phyloP scores from a whole-genome alignment of 2,113 vertebrate species.

The Noturus placidus region DNA sequence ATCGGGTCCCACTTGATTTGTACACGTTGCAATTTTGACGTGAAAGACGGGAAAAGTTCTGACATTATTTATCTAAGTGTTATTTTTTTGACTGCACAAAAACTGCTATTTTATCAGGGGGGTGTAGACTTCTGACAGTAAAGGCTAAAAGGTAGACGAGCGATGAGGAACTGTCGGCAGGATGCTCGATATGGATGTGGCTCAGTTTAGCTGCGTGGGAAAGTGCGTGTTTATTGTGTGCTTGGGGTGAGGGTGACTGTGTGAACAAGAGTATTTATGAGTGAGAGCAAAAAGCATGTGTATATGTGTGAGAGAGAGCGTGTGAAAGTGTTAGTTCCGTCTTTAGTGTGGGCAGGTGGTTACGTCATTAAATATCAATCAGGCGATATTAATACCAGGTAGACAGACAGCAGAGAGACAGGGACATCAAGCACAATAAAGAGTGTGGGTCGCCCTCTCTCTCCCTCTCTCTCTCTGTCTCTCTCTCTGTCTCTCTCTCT shows the following conservation, averaged over 20 bases:
- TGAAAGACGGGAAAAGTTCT: too few species aligned
- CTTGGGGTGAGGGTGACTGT: background rate
- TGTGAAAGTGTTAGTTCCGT: constrained; percentile 24
- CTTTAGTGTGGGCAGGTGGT: constrained; percentile 6
- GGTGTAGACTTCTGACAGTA: background rate
- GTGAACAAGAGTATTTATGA: constrained; percentile 30
- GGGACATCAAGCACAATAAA: background rate
- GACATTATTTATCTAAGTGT: too few species aligned
- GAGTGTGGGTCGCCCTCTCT: background rate
- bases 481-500: too few species aligned
- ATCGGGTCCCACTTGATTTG: too few species aligned
- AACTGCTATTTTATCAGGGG: too few species aligned
- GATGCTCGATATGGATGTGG: constrained; percentile 17
- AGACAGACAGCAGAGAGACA: background rate
- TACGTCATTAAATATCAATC: constrained; percentile 40
- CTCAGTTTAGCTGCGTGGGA: constrained; percentile 38
- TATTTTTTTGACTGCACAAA: too few species aligned
- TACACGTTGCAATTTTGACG: too few species aligned
- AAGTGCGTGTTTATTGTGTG: constrained; percentile 36
- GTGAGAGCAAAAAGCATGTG: constrained; percentile 37
- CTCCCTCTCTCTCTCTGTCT: background rate
- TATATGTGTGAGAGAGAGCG: background rate
- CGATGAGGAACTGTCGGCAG: background rate
- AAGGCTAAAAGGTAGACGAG: background rate
- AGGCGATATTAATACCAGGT: constrained; percentile 38